Evolutionary conservation across 2,113 vertebrate species (phyloP), one percentile per base, ranked within the genome.

Genomic region (Rhipidura dahli): DNA sequence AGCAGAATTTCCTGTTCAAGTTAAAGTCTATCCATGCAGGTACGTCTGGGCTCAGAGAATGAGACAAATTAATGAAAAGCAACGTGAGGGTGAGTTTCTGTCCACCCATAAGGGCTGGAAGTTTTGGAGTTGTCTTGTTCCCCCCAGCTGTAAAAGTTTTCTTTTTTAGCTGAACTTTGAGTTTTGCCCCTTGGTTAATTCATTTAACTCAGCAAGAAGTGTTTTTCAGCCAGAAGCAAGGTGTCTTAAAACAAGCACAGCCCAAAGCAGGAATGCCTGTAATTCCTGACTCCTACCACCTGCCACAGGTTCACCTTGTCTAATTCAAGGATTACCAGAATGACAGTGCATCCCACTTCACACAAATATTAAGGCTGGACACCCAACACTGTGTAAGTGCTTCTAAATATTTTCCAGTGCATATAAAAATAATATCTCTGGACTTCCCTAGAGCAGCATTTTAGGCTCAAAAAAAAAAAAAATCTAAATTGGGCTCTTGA

Each of bases 251-350:
- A 96, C 92, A 97, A 97, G 82, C 68, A 94, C 81, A 73, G 97
- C 98, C 97, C 95, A 93, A 94, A 97, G 97, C 96, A 93, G 70
- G 97, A 98, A 98, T 98, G 88, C 93, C 95, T 98, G 96, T 94
- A 97, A 97, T 97, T 97, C 97, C 96, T 97, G 64, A 87, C 69
- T 97, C 37, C 70, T 83, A 91, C 96, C 96, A 97, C 96, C 97
- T 98, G 98, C 96, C 94, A 95, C 57, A 95, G 77, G 94, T 97
- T 94, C 91, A 93, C 78, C 84, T 96, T 92, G 89, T 96, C 97
- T 97, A 96, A 97, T 95, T 96, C 63, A 0, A 89, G 93, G 96
- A 96, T 97, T 97, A 94, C 96, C 72, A 96, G 91, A 97, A 89
- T 85, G 88, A 95, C 91, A 91, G 82, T 14, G 45, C 54, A 69